phyloP scores from a whole-genome alignment of 2,113 vertebrate species.

The Salvelinus alpinus region DNA sequence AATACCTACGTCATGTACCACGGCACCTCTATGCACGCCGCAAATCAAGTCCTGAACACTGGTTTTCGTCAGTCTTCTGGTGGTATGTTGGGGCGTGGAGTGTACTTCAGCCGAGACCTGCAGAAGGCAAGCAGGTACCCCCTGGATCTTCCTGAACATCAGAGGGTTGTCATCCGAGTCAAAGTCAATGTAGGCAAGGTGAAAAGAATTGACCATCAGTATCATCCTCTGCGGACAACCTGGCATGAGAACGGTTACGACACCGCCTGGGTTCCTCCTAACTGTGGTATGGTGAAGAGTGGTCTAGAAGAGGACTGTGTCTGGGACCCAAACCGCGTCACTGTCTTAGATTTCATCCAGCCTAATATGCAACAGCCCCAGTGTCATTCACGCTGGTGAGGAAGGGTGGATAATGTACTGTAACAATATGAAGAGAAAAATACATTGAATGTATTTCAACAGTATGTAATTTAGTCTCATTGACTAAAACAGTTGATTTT shows the following conservation, averaged over 20 bases:
- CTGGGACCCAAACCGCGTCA: conserved; percentile 52
- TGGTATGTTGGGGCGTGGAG: conserved; percentile 66
- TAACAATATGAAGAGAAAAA: too few species aligned
- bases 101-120: conserved; percentile 69
- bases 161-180: conserved; percentile 51
- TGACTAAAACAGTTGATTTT: too few species aligned
- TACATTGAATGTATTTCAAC: too few species aligned
- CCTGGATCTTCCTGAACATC: accelerated
- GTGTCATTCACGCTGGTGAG: too few species aligned
- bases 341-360: conserved; percentile 1
- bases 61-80: conserved; percentile 25
- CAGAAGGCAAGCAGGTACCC: conserved; percentile 66
- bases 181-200: conserved; percentile 45
- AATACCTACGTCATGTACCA: conserved; percentile 69
- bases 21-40: conserved; percentile 40
- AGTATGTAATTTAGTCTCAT: too few species aligned
- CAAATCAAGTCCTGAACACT: accelerated
- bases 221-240: conserved; percentile 45
- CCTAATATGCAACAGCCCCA: conserved; percentile 10
- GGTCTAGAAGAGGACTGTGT: conserved; percentile 70
- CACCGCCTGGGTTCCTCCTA: conserved; percentile 48
- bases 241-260: conserved; percentile 33
- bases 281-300: conserved; percentile 60
- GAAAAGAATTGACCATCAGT: conserved; percentile 45
- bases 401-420: too few species aligned